Conservation (phyloP, 2,113 vertebrate genomes). For the Upupa epops region DNA sequence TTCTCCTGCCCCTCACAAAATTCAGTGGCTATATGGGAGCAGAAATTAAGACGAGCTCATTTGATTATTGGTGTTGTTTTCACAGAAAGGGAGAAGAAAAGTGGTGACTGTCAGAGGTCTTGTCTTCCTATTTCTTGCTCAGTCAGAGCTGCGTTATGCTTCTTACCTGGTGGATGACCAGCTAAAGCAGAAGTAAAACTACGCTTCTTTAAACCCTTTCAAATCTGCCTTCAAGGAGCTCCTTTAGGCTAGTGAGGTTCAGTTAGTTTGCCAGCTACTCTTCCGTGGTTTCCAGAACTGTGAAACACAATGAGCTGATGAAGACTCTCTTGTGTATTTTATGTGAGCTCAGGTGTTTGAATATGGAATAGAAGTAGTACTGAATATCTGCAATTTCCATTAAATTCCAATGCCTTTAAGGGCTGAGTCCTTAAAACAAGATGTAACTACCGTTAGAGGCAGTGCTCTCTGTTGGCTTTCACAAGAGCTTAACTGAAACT, state of each 20-base stretch:
- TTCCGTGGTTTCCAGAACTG: not conserved
- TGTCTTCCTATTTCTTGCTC: not conserved
- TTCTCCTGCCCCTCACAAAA: not conserved
- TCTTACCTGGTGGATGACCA: not conserved
- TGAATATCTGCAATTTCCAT: not conserved
- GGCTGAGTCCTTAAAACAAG: not conserved
- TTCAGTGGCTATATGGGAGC: accelerated
- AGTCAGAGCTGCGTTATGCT: not conserved
- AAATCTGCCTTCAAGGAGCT: not conserved
- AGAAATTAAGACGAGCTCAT: not conserved
- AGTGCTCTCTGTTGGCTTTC: conserved; percentile 17
- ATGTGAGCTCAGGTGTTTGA: not conserved
- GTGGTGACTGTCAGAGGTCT: not conserved
- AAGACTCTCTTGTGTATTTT: not conserved
- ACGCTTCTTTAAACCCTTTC: not conserved
- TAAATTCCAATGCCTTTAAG: not conserved
- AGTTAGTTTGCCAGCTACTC: not conserved
- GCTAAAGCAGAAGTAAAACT: not conserved
- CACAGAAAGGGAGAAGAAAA: not conserved
- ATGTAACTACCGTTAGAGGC: not conserved
- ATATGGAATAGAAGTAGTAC: not conserved
- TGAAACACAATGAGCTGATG: not conserved
- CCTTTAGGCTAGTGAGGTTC: not conserved
- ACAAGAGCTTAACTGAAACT: not conserved
- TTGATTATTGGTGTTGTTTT: not conserved